Evolutionary conservation across 2,113 vertebrate genomes (phyloP).

Genomic region (Sinocyclocheilus rhinocerous): DNA sequence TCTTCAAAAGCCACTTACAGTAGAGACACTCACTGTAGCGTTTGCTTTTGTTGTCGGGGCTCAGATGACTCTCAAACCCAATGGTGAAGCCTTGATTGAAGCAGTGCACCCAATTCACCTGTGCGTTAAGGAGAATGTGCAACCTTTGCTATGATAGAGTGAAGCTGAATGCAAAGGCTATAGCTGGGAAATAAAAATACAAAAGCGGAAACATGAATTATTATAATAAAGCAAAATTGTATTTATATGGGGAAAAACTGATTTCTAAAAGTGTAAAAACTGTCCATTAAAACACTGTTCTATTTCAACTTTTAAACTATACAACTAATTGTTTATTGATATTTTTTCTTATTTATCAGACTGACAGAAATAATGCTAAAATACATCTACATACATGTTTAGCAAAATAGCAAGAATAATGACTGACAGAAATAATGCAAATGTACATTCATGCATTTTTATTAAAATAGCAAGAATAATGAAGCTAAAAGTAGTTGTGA

Average conservation of each 20-base stretch:
- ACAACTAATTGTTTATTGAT: neutral
- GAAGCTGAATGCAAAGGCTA: neutral
- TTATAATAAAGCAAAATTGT: neutral
- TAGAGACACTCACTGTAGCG: constrained; percentile 64
- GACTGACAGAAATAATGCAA: neutral
- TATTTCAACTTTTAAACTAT: neutral
- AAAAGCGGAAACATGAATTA: neutral
- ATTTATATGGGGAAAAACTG: too few relatives aligned
- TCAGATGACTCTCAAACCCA: constrained; percentile 60
- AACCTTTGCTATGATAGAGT: constrained; percentile 37
- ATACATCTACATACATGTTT: neutral
- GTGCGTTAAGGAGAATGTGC: constrained; percentile 47
- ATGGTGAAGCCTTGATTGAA: constrained; percentile 69
- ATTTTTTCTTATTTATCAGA: neutral
- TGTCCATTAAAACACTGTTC: neutral
- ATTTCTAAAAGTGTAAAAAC: neutral
- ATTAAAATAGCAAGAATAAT: too few relatives aligned
- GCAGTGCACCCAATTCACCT: constrained; percentile 62
- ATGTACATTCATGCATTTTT: too few relatives aligned
- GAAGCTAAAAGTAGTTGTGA: too few relatives aligned
- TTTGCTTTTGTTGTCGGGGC: constrained; percentile 68
- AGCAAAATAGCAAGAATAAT: neutral
- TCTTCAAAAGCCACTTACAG: constrained; percentile 84
- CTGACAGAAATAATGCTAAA: neutral
- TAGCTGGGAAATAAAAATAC: constrained; percentile 12